Conservation (phyloP, 2,113 vertebrate species). For the Paramormyrops kingsleyae region DNA sequence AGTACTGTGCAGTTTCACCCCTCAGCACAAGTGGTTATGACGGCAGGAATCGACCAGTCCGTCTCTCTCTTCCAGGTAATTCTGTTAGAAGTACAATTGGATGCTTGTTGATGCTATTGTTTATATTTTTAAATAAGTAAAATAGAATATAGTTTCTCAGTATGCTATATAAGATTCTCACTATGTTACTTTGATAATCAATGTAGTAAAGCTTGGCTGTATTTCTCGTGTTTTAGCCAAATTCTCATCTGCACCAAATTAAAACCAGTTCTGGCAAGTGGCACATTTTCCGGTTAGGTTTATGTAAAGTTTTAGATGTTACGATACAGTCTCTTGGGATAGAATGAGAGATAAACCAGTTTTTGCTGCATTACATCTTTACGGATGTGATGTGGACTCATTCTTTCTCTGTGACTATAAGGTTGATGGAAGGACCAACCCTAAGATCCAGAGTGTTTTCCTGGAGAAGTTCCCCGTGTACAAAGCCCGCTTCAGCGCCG, state of each 20-base stretch:
- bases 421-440: constrained; percentile 89
- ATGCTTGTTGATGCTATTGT: neutral
- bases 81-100: neutral
- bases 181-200: neutral
- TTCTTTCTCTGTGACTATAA: constrained; percentile 36
- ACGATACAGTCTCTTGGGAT: neutral
- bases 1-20: constrained; percentile 87
- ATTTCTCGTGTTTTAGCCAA: neutral
- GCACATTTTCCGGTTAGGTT: neutral
- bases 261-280: neutral
- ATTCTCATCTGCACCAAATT: neutral
- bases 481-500: constrained; percentile 73
- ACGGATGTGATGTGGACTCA: neutral
- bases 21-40: constrained; percentile 81
- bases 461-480: constrained; percentile 82
- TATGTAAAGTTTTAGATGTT: neutral
- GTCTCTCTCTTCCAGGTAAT: constrained; percentile 87
- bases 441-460: constrained; percentile 88
- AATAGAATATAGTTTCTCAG: neutral
- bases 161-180: neutral
- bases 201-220: neutral
- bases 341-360: neutral
- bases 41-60: constrained; percentile 74
- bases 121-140: neutral
- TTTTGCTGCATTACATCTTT: neutral